Percentiles rank a stretch among this genome's conserved stretches.
Conservation (phyloP, 2,797 vertebrate genomes). For the Lepilemur septentrionalis region DNA sequence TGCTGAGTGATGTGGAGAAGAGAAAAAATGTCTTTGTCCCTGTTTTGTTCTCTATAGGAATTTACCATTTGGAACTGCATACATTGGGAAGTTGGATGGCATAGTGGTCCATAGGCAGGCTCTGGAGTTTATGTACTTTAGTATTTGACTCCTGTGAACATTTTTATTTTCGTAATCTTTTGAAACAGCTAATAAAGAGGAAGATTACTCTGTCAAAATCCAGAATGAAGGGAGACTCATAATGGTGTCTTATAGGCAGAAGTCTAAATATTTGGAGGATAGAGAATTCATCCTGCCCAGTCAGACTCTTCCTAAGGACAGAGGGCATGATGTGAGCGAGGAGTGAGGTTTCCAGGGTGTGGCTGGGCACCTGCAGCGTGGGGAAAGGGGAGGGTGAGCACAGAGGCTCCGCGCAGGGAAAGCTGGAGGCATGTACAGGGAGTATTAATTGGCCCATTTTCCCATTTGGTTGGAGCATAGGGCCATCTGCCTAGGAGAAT, state of each 20-base stretch:
- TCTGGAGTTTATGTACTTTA: background rate
- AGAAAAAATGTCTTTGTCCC: background rate
- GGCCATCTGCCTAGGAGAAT: background rate
- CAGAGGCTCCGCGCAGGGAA: background rate
- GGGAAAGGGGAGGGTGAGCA: background rate
- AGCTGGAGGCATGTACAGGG: background rate
- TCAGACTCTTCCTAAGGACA: background rate
- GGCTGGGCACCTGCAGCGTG: too few species aligned
- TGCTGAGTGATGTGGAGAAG: background rate
- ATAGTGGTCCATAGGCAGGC: background rate
- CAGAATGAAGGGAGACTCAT: background rate
- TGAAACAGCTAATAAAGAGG: background rate
- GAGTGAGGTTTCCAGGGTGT: background rate
- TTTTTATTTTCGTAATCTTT: slow-evolving; percentile 20
- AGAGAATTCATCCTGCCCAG: background rate
- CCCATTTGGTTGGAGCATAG: background rate
- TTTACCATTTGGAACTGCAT: background rate
- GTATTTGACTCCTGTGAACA: background rate
- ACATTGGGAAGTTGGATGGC: background rate
- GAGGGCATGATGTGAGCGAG: background rate
- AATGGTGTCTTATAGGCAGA: background rate
- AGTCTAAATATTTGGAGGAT: background rate
- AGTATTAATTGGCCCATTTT: background rate
- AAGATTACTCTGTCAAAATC: background rate
- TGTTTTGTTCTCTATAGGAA: background rate